Evolutionary conservation across 2,888 invertebrate genomes (phyloP), one percentile per base, ranked within the genome.

Genomic region (Tachina lurida): DNA sequence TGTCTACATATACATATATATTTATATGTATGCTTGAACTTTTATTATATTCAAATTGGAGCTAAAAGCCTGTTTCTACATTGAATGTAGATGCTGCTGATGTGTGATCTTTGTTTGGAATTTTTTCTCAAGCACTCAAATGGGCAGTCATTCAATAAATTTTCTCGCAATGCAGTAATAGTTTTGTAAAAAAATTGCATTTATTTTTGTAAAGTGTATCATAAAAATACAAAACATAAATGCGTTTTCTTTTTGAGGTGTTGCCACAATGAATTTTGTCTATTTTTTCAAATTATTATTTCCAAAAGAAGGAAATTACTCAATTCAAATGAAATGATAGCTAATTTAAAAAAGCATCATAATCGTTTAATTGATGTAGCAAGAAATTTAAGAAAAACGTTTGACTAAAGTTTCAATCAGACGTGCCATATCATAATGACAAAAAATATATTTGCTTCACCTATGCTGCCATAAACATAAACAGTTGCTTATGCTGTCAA

Each of bases 201-300:
- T 19, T 67, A 56, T 41, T 63, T 31, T 54, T 41, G 12, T 49
- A 73, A 58, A 75, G 62, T 77, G 60, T 73, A 39, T 73, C 54
- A 73, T 54, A 43, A 77, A 43, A 77, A 67, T 41, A 43, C n/a
- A n/a, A 15, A 10, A 56, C 41, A 47, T 71, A 83, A 71, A 78
- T 78, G 71, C 68, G 60, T 74, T 73, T 39, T 10, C 12, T 62
- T 31, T 47, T n/a, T n/a, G 10, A 9, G 31, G 7, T 8, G 15
- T 31, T 58, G 56, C 13, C 9, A n/a, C n/a, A 19, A 10, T 3
- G 3, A 22, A 15, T 49, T 31, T 67, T 49, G 31, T 31, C n/a
- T 31, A 3, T 31, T 31, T 31, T 7, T 31, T 31, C 7, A 31
- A 31, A 31, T 4, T 31, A 31, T 4, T 31, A 7, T 31, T 31